phyloP scores from a whole-genome alignment of 1,140 invertebrate genomes.

The Halictus rubicundus region DNA sequence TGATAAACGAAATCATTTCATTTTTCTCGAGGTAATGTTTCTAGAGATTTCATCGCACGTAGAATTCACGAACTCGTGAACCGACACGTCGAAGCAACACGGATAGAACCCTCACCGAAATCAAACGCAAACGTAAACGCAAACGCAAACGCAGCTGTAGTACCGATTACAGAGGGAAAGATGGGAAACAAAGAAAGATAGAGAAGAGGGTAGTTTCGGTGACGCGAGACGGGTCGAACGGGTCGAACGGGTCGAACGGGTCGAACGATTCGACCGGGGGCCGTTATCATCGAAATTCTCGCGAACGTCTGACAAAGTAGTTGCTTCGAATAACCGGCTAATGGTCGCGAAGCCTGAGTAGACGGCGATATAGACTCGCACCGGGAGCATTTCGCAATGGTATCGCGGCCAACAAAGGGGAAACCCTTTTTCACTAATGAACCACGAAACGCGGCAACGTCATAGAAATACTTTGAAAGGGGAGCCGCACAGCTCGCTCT shows the following conservation, averaged over 20 bases:
- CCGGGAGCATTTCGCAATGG: slow-evolving; percentile 53
- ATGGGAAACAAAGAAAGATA: too few species aligned
- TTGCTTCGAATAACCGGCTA: slow-evolving; percentile 54
- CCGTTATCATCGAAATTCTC: slow-evolving; percentile 48
- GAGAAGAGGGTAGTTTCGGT: too few species aligned
- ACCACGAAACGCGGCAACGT: slow-evolving; percentile 67
- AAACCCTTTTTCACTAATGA: slow-evolving; percentile 68
- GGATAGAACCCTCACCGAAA: too few species aligned
- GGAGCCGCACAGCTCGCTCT: slow-evolving; percentile 51
- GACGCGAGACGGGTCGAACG: slow-evolving; percentile 17
- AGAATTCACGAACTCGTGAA: too few species aligned
- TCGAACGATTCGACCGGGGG: neutral
- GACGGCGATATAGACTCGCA: slow-evolving; percentile 51
- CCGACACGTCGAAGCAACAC: too few species aligned
- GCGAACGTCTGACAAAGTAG: slow-evolving; percentile 43
- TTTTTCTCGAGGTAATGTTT: too few species aligned
- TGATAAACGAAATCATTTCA: too few species aligned
- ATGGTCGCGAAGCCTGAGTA: slow-evolving; percentile 52
- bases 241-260: too few species aligned
- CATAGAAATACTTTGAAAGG: slow-evolving; percentile 67
- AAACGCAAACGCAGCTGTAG: too few species aligned
- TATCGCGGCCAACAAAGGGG: slow-evolving; percentile 58
- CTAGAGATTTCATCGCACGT: too few species aligned
- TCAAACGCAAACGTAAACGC: too few species aligned
- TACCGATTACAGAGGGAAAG: too few species aligned